A percentile compares a stretch with the other conserved stretches of the same genome.
phyloP scores from a whole-genome alignment of 35 echinoderm and acorn worm genomes.

The Ophioderma brevispina region DNA sequence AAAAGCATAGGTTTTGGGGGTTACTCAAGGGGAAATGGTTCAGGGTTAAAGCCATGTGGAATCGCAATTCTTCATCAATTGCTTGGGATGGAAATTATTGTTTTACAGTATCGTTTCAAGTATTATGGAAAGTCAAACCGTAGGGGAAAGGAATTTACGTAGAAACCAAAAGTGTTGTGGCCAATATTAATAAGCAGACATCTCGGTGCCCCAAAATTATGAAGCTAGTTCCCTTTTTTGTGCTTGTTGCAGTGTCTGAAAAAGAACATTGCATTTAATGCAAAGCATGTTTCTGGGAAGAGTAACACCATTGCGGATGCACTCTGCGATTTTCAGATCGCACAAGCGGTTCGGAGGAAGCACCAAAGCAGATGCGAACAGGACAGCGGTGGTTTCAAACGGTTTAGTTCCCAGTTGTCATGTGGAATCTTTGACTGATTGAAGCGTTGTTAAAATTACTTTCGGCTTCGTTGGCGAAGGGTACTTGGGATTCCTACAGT shows the following conservation, averaged over 20 bases:
- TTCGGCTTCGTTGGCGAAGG: neutral
- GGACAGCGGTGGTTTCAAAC: too few species aligned
- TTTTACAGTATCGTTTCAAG: neutral
- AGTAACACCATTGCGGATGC: neutral
- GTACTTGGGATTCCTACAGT: neutral
- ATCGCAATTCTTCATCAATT: neutral
- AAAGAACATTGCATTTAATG: neutral
- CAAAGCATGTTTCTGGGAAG: neutral
- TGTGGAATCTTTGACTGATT: neutral
- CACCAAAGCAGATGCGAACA: neutral
- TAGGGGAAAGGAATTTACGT: neutral
- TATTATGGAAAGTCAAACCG: neutral
- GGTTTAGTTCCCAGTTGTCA: neutral
- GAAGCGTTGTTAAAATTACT: neutral
- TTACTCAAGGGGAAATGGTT: neutral
- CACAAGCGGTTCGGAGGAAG: neutral
- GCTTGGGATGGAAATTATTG: neutral
- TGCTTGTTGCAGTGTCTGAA: neutral
- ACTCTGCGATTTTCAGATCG: neutral
- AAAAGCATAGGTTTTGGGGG: neutral
- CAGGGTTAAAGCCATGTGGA: neutral
- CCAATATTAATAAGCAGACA: neutral
- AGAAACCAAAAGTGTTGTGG: neutral
- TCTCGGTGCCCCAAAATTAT: neutral
- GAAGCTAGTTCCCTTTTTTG: neutral